Conservation (phyloP, 2,797 vertebrate species). For the Pristis pectinata region DNA sequence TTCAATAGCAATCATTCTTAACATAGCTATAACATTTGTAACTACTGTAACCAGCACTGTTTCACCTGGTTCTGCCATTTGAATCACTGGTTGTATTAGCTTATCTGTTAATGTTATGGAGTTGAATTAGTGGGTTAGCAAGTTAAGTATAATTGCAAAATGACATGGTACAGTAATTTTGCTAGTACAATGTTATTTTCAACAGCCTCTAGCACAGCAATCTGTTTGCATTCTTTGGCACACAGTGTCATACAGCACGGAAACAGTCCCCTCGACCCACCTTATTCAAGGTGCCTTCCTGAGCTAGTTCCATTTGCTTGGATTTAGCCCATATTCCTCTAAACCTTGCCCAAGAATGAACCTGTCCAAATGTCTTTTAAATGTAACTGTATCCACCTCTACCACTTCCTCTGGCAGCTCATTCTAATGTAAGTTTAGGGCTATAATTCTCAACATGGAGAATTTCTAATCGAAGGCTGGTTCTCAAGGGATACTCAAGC, state of each 20-base stretch:
- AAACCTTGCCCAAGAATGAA: no score
- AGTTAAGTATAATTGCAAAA: slow-evolving; percentile 15
- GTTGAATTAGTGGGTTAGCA: background rate
- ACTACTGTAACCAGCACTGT: background rate
- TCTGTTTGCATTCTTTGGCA: background rate
- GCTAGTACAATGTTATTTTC: slow-evolving; percentile 17
- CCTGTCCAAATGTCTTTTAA: no score
- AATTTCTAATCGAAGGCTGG: background rate
- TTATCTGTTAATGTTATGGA: slow-evolving; percentile 14
- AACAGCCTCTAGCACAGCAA: background rate
- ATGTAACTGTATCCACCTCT: no score
- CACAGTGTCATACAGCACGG: no score
- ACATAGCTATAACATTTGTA: background rate
- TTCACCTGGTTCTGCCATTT: background rate
- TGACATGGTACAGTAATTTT: background rate
- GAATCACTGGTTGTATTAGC: background rate
- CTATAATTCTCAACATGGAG: background rate
- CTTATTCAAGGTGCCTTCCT: no score
- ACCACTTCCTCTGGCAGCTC: no score
- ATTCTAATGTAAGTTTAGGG: background rate
- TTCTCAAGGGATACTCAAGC: background rate
- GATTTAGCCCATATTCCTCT: no score
- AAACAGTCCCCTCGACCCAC: no score
- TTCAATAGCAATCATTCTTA: background rate
- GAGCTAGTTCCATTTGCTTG: no score